Evolutionary conservation across 2,888 invertebrate genomes (phyloP).

Genomic region (Odontothrips loti): DNA sequence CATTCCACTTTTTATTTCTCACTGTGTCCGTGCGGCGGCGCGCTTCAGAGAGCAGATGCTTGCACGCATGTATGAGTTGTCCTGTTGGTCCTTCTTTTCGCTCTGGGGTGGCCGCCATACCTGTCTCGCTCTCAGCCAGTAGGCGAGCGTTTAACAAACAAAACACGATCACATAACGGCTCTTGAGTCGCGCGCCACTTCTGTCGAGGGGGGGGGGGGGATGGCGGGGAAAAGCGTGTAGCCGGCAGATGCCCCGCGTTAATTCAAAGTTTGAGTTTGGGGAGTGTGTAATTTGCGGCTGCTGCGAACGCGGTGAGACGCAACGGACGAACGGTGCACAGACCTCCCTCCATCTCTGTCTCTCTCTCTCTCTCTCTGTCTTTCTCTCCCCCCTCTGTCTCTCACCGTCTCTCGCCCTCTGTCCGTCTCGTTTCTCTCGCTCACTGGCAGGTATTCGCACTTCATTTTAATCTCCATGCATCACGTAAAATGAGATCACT

Average conservation of each 20-base stretch:
- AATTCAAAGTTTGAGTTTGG: not conserved
- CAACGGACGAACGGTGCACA: not conserved
- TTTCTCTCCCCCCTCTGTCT: not conserved
- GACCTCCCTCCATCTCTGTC: not conserved
- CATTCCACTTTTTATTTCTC: too few relatives aligned
- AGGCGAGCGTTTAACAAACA: not conserved
- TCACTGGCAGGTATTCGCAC: not conserved
- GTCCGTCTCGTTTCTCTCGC: not conserved
- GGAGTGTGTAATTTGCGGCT: not conserved
- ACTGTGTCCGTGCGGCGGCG: too few relatives aligned
- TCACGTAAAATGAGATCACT: not conserved
- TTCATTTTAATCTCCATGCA: not conserved
- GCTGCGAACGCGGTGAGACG: not conserved
- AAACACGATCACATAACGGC: conserved; percentile 6
- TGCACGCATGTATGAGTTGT: too few relatives aligned
- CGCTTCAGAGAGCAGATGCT: too few relatives aligned
- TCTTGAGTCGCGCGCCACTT: not conserved
- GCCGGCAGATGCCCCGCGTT: not conserved
- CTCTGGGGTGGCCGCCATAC: not conserved
- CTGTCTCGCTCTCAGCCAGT: not conserved
- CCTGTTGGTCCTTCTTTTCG: too few relatives aligned
- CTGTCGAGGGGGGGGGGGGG: not conserved
- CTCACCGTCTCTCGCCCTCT: not conserved
- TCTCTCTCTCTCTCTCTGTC: not conserved
- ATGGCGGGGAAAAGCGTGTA: not conserved